Evolutionary conservation across 92 coral and sea anemone species (phyloP).

Genomic region (Palythoa grandis): DNA sequence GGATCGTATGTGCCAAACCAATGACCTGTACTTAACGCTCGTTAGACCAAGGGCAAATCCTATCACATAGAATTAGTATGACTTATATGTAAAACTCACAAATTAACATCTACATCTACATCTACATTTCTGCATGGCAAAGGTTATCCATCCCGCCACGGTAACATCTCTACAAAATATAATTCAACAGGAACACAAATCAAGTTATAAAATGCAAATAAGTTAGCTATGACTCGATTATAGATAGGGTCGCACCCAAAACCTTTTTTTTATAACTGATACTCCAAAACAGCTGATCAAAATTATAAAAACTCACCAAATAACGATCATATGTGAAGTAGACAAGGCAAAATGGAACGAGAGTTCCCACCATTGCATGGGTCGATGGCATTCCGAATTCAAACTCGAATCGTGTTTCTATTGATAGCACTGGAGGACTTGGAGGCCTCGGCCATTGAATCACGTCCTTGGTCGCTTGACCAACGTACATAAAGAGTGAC

Average conservation of each 20-base stretch:
- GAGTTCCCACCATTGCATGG: constrained; percentile 94
- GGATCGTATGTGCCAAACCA: no score
- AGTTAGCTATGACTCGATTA: neutral
- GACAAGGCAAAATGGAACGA: constrained; percentile 86
- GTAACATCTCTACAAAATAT: neutral
- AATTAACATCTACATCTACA: no score
- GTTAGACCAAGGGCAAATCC: no score
- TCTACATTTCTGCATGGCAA: no score
- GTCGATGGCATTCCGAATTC: constrained; percentile 98
- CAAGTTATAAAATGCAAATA: neutral
- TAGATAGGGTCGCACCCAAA: constrained; percentile 15
- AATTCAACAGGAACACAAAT: neutral
- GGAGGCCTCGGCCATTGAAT: constrained; percentile 94
- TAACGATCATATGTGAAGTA: constrained; percentile 91
- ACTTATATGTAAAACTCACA: no score
- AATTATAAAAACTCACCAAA: constrained; percentile 58
- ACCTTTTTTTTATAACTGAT: neutral
- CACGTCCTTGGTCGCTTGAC: constrained; percentile 91
- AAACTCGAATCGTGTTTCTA: constrained; percentile 82
- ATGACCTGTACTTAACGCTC: no score
- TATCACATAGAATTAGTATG: no score
- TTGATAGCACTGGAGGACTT: constrained; percentile 87
- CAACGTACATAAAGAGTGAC: constrained; percentile 89
- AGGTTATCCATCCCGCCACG: neutral
- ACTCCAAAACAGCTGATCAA: neutral